A percentile compares a stretch with the other conserved stretches of the same genome.
These are phyloP conservation scores for Drosophila borborema DNA, from an alignment of 2,888 invertebrate genomes.

Conservation along the genomic window DNA sequence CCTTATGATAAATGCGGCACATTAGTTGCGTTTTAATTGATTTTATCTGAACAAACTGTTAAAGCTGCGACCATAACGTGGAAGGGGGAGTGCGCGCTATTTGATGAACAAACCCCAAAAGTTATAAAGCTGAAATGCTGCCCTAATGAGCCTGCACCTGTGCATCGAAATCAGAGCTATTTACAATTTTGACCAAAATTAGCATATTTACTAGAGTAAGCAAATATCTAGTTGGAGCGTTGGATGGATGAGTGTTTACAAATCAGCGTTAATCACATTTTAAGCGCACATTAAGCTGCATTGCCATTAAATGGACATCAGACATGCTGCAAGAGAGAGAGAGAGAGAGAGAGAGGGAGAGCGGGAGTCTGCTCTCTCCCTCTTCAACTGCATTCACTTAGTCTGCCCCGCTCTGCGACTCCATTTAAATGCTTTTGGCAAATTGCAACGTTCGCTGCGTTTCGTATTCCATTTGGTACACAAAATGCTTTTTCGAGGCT, in stretches of 20 bases:
- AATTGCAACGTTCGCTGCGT: constrained; percentile 46
- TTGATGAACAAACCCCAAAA: constrained; percentile 41
- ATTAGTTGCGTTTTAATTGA: constrained; percentile 79
- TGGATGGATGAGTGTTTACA: constrained; percentile 46
- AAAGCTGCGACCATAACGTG: constrained; percentile 7
- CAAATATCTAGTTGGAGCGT: constrained; percentile 27
- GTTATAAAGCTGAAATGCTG: background rate
- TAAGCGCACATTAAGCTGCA: constrained; percentile 70
- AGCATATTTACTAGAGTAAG: constrained; percentile 56
- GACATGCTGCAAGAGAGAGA: background rate
- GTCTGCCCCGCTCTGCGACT: constrained; percentile 6
- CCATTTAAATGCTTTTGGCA: constrained; percentile 41
- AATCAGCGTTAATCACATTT: constrained; percentile 74
- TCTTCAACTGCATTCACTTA: background rate
- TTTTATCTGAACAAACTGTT: constrained; percentile 54
- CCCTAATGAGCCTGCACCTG: constrained; percentile 42
- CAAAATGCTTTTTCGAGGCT: background rate
- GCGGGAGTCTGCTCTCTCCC: background rate
- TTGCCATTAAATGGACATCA: constrained; percentile 44
- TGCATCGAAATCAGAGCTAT: constrained; percentile 27
- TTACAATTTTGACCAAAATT: constrained; percentile 65
- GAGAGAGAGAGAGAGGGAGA: background rate
- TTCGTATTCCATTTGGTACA: background rate
- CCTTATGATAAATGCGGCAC: constrained; percentile 62
- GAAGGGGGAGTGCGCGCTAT: constrained; percentile 20